These are phyloP conservation scores for Xerus inauris DNA, from an alignment of 2,113 vertebrate species.

Conservation along the genomic window DNA sequence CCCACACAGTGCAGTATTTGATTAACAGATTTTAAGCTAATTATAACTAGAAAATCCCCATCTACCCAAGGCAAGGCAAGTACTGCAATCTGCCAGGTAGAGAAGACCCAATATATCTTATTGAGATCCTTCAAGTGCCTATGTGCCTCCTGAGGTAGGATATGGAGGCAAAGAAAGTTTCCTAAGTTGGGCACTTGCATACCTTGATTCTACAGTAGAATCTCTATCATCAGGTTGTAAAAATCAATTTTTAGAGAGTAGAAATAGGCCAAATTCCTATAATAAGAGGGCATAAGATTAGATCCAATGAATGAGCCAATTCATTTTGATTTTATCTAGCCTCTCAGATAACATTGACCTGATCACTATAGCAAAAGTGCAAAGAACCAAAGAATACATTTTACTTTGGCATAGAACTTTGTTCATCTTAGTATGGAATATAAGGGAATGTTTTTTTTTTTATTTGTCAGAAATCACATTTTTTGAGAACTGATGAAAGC, in stretches of 20 bases:
- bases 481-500: conserved; percentile 44
- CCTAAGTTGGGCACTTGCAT: background rate
- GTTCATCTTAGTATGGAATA: background rate
- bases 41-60: conserved; percentile 45
- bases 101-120: conserved; percentile 21
- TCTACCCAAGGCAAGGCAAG: conserved; percentile 27
- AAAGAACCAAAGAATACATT: background rate
- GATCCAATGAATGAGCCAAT: background rate
- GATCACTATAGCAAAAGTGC: background rate
- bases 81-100: conserved; percentile 8
- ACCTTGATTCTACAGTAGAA: background rate
- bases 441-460: background rate
- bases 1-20: background rate
- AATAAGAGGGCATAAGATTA: background rate
- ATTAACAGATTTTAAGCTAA: conserved; percentile 65
- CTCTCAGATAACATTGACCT: background rate
- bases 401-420: background rate
- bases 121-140: background rate
- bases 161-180: background rate
- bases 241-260: conserved; percentile 27
- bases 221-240: background rate
- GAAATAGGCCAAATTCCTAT: conserved; percentile 32
- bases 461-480: background rate
- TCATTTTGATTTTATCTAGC: background rate
- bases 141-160: background rate